phyloP scores from a whole-genome alignment of 1,140 invertebrate genomes.

The Diorhabda elongata region DNA sequence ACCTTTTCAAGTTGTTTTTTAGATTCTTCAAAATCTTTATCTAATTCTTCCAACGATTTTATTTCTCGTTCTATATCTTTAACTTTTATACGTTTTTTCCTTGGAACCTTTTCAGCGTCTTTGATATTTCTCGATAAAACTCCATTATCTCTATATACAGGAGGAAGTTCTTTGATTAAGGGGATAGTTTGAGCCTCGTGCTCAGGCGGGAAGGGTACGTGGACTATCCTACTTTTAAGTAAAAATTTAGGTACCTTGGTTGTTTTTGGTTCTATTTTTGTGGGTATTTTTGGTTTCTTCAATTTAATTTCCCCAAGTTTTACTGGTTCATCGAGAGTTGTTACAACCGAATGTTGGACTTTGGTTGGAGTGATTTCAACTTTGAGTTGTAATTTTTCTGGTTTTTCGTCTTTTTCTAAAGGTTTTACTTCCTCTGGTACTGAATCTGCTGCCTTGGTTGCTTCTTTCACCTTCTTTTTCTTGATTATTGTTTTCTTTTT shows the following conservation, averaged over 20 bases:
- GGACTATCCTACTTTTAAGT: slow-evolving; percentile 61
- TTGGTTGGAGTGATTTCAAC: slow-evolving; percentile 22
- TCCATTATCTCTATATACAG: slow-evolving; percentile 56
- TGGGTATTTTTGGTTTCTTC: slow-evolving; percentile 47
- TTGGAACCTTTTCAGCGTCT: slow-evolving; percentile 62
- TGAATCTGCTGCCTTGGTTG: slow-evolving; percentile 4
- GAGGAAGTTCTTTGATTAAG: slow-evolving; percentile 51
- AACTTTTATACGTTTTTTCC: slow-evolving; percentile 46
- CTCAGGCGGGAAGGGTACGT: slow-evolving; percentile 56
- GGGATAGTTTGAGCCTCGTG: slow-evolving; percentile 50
- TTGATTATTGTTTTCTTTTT: slow-evolving; percentile 23
- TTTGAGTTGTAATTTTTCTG: slow-evolving; percentile 12
- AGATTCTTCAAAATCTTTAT: slow-evolving; percentile 51
- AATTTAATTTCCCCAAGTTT: slow-evolving; percentile 32
- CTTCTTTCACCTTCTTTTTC: slow-evolving; percentile 21
- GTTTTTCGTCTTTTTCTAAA: slow-evolving; percentile 16
- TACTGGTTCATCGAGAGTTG: slow-evolving; percentile 21
- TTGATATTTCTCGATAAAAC: slow-evolving; percentile 65
- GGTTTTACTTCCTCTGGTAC: slow-evolving; percentile 3
- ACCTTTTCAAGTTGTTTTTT: slow-evolving; percentile 47
- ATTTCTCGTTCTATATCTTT: slow-evolving; percentile 57
- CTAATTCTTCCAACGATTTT: slow-evolving; percentile 61
- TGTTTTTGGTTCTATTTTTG: slow-evolving; percentile 53
- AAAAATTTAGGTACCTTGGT: slow-evolving; percentile 60
- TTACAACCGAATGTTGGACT: slow-evolving; percentile 26